phyloP scores from a whole-genome alignment of 2,888 invertebrate species.

The Lithosia quadra region DNA sequence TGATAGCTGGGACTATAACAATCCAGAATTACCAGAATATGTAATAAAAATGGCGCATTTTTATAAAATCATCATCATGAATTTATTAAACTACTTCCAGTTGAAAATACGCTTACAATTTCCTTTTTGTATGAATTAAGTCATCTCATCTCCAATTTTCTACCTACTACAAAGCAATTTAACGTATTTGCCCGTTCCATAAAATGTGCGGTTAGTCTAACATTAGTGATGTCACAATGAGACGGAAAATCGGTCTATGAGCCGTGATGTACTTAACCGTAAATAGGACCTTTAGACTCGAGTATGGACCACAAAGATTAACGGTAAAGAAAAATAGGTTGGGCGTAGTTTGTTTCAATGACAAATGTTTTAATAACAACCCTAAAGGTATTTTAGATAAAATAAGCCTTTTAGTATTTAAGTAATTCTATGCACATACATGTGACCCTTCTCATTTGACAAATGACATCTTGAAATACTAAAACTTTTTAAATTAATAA shows the following conservation, averaged over 20 bases:
- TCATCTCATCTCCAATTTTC: background rate
- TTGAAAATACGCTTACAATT: background rate
- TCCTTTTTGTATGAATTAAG: background rate
- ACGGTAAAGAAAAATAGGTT: slow-evolving; percentile 28
- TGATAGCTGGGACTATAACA: too few species aligned
- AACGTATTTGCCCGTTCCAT: slow-evolving; percentile 29
- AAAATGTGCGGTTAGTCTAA: slow-evolving; percentile 42
- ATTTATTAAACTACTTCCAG: too few species aligned
- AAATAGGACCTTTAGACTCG: slow-evolving; percentile 28
- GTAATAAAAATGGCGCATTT: too few species aligned
- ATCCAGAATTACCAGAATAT: too few species aligned
- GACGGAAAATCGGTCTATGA: slow-evolving; percentile 47
- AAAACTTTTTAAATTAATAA: too few species aligned
- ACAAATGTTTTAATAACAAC: too few species aligned
- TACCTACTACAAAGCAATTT: slow-evolving; percentile 13
- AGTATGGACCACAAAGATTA: slow-evolving; percentile 24
- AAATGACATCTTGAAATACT: too few species aligned
- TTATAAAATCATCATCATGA: too few species aligned
- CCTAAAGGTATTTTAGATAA: too few species aligned
- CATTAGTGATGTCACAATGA: slow-evolving; percentile 43
- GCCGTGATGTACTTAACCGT: slow-evolving; percentile 41
- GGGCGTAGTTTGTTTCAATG: background rate
- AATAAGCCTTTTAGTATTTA: too few species aligned
- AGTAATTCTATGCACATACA: too few species aligned
- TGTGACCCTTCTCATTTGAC: too few species aligned